Evolutionary conservation across 1,140 invertebrate genomes (phyloP).

Genomic region (Wiebesia pumilae): DNA sequence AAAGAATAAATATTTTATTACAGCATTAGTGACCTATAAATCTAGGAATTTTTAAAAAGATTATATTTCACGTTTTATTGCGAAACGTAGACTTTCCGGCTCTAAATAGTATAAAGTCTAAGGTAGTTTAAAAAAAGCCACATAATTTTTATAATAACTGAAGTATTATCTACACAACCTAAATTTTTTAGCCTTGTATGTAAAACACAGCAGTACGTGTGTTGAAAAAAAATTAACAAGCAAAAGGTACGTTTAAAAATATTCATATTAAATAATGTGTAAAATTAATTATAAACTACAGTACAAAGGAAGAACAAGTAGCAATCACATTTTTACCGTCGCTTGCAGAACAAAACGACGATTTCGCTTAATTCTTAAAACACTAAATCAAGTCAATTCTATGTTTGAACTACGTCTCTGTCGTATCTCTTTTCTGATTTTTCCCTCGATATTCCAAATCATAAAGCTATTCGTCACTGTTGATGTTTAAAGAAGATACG

Average conservation of each 20-base stretch:
- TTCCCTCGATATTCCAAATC: constrained; percentile 56
- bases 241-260: constrained; percentile 26
- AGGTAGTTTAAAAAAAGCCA: constrained; percentile 33
- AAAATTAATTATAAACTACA: constrained; percentile 46
- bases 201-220: background rate
- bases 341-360: constrained; percentile 16
- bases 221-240: constrained; percentile 30
- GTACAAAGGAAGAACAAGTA: constrained; percentile 51
- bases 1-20: constrained; percentile 21
- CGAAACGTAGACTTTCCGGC: constrained; percentile 27
- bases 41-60: constrained; percentile 31
- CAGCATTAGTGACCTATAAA: background rate
- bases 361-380: constrained; percentile 29
- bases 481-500: constrained; percentile 29
- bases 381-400: constrained; percentile 42
- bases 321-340: constrained; percentile 46
- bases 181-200: constrained; percentile 10
- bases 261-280: constrained; percentile 22
- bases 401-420: constrained; percentile 45
- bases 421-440: constrained; percentile 20
- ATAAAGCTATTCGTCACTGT: constrained; percentile 63
- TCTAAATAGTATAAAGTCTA: constrained; percentile 36
- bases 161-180: constrained; percentile 44
- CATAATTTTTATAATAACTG: constrained; percentile 26
- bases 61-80: constrained; percentile 29